Base-by-base conservation (phyloP, 2,888 invertebrate genomes). In the Drosophila engyochracea region DNA sequence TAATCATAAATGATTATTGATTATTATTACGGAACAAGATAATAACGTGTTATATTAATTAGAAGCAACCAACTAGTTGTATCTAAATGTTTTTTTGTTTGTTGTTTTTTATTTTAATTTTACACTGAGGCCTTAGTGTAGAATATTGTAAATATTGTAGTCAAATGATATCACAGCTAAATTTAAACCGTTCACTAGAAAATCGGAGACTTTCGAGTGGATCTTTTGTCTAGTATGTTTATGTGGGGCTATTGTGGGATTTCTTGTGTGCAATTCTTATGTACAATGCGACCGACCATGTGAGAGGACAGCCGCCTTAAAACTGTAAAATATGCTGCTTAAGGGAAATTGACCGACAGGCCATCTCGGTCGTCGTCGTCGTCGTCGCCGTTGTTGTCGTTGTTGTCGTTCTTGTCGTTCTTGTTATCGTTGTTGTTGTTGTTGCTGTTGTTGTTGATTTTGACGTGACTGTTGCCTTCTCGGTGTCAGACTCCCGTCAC, bases 261-360 rank as follows among this genome's bases (percentile, higher is more conserved):
- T 28, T 57, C 31, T 41, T 71, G 69, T 63, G 60, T 71, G 59
- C 54, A 62, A 49, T 71, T 59, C 68, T 69, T 67, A 59, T 76
- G 47, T 63, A 63, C 81, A 74, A 44, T 44, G 44, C 12, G 44
- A 22, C 44, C 22, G 22, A 22, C 44, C 69, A 73, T 81, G 54
- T 77, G 63, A 75, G 68, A 63, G 60, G 70, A 70, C 16, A 47
- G 47, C 25, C 58, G 71, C 54, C 82, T 65, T 81, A 73, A 82
- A 85, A 68, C 63, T 52, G 70, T 76, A 76, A 65, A 65, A 74
- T 59, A 64, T 71, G 65, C 75, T 79, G 67, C 74, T 88, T 58
- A 58, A 62, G 85, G 71, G 72, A 82, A 79, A 82, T 76, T 90
- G 70, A 79, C 85, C 71, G 85, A 76, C 80, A 74, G 76, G 62